These are phyloP conservation scores for Heliconius hermathena DNA, from an alignment of 1,140 invertebrate species.

Conservation along the genomic window DNA sequence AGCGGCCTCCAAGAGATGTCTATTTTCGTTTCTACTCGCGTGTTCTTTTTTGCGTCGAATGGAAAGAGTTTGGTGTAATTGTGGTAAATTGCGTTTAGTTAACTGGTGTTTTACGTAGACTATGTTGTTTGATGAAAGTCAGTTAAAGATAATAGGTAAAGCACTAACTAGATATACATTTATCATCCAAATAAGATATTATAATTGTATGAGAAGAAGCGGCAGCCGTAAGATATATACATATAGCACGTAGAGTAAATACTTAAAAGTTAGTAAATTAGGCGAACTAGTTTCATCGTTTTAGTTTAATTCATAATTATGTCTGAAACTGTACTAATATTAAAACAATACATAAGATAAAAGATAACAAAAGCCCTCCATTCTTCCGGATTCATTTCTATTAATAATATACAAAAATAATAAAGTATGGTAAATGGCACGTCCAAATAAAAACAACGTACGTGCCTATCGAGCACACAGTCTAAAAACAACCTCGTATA, in stretches of 20 bases:
- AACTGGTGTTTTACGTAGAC: not conserved
- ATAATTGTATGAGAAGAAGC: not conserved
- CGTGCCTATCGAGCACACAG: conserved; percentile 33
- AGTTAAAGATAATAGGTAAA: not conserved
- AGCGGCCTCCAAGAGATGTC: conserved; percentile 62
- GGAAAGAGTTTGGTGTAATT: conserved; percentile 12
- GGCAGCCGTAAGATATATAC: not conserved
- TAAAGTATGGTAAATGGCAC: not conserved
- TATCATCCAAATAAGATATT: not conserved
- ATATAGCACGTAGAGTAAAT: too few species aligned
- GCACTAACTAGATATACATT: not conserved
- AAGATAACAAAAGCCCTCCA: not conserved
- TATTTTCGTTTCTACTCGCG: conserved; percentile 49
- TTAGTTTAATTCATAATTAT: not conserved
- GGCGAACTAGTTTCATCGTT: too few species aligned
- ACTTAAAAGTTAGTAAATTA: too few species aligned
- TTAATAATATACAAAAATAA: not conserved
- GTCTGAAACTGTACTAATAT: not conserved
- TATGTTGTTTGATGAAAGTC: not conserved
- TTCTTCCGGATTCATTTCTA: not conserved
- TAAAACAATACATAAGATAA: not conserved
- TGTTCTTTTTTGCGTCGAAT: conserved; percentile 29
- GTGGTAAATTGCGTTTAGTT: not conserved
- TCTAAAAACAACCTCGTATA: conserved; percentile 33
- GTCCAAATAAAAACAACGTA: conserved; percentile 19